Conservation (phyloP, 2,113 vertebrate genomes). For the Catharus minimus region DNA sequence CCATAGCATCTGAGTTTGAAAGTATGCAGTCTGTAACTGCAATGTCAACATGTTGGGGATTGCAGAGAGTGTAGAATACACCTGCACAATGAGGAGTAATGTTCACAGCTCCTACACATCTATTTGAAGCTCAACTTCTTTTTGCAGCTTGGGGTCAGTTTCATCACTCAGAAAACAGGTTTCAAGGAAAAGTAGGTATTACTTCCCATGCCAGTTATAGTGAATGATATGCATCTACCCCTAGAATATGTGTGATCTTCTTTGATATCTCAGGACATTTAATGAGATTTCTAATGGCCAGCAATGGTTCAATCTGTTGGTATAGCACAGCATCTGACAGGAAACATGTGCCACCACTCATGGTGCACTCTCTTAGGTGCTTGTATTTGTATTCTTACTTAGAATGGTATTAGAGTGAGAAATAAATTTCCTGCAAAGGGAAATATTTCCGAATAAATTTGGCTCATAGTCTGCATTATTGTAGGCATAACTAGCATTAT, state of each 20-base stretch:
- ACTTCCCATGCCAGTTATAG: not conserved
- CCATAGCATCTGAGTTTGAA: not conserved
- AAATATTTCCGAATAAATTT: not conserved
- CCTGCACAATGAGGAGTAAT: not conserved
- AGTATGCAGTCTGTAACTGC: not conserved
- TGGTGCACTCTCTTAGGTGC: not conserved
- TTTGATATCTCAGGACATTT: not conserved
- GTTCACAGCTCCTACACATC: not conserved
- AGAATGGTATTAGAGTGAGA: not conserved
- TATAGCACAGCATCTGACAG: not conserved
- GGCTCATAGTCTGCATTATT: not conserved
- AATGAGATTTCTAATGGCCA: not conserved
- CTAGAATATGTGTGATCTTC: not conserved
- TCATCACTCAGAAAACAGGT: not conserved
- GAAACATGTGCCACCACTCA: not conserved
- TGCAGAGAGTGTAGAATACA: not conserved
- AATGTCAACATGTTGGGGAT: not conserved
- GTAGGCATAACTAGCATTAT: not conserved
- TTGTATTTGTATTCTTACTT: not conserved
- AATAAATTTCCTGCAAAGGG: not conserved
- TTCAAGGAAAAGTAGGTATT: not conserved
- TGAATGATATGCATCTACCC: not conserved
- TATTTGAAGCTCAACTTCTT: not conserved
- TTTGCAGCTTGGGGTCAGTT: not conserved
- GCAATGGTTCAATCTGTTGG: not conserved